Conservation (phyloP, 2,888 invertebrate genomes). For the Urechis unicinctus region DNA sequence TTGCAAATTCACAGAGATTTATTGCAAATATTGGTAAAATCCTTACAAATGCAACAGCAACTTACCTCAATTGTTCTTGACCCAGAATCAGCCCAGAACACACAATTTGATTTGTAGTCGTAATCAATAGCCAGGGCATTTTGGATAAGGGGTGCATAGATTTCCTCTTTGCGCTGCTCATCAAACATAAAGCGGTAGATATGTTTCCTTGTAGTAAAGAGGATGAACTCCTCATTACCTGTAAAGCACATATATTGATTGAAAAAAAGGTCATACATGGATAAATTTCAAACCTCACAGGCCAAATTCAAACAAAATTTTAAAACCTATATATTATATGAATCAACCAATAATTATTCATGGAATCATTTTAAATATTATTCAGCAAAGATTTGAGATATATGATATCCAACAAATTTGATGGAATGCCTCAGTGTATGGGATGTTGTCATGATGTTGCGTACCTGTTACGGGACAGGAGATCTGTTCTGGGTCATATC, state of each 20-base stretch:
- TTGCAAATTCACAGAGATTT: no score
- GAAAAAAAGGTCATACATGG: background rate
- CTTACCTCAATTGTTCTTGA: background rate
- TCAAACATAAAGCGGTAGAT: constrained; percentile 64
- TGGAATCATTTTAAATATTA: no score
- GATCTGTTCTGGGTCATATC: constrained; percentile 63
- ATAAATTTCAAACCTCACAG: no score
- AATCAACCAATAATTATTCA: no score
- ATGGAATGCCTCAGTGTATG: no score
- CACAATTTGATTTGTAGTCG: constrained; percentile 74
- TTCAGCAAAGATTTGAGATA: no score
- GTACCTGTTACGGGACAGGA: constrained; percentile 50
- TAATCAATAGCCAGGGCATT: constrained; percentile 83
- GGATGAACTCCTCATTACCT: constrained; percentile 62
- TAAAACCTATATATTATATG: no score
- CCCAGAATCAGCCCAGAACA: constrained; percentile 79
- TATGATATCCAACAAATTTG: no score
- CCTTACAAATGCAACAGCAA: background rate
- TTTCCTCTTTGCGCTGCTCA: constrained; percentile 22
- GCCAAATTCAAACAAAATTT: no score
- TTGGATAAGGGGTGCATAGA: constrained; percentile 65
- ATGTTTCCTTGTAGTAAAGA: constrained; percentile 71
- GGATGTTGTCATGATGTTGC: no score
- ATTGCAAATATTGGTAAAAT: no score
- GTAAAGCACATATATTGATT: background rate